Conservation (phyloP, 2,888 invertebrate species). For the Xestoiulus laeticollis region DNA sequence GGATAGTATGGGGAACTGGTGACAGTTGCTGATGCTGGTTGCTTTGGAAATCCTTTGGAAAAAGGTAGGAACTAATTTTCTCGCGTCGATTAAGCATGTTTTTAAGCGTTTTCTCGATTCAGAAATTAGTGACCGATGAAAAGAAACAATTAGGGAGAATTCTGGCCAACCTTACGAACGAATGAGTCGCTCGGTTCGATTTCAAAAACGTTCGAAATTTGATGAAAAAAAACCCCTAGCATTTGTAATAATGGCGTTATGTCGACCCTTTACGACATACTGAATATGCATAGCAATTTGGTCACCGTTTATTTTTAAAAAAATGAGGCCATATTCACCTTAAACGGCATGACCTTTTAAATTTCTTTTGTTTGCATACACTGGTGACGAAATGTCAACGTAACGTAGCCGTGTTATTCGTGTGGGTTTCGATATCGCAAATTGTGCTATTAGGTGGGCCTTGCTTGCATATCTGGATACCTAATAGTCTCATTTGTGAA, state of each 20-base stretch:
- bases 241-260: constrained; percentile 19
- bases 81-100: background rate
- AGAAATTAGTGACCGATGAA: background rate
- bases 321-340: constrained; percentile 15
- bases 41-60: constrained; percentile 25
- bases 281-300: constrained; percentile 16
- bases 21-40: constrained; percentile 32
- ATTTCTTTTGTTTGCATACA: constrained; percentile 15
- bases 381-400: constrained; percentile 11
- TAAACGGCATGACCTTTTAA: background rate
- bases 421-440: background rate
- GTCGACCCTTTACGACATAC: constrained; percentile 3
- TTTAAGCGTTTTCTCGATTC: background rate
- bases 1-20: constrained; percentile 7
- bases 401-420: background rate
- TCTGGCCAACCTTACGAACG: background rate
- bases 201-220: background rate
- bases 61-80: constrained; percentile 18
- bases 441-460: background rate
- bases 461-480: background rate
- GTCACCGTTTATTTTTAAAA: constrained; percentile 1
- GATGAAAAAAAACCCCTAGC: background rate
- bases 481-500: constrained; percentile 29
- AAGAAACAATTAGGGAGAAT: background rate
- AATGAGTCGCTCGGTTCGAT: background rate